Base-by-base conservation (phyloP, 2,113 vertebrate species). In the Leptobrachium leishanense region DNA sequence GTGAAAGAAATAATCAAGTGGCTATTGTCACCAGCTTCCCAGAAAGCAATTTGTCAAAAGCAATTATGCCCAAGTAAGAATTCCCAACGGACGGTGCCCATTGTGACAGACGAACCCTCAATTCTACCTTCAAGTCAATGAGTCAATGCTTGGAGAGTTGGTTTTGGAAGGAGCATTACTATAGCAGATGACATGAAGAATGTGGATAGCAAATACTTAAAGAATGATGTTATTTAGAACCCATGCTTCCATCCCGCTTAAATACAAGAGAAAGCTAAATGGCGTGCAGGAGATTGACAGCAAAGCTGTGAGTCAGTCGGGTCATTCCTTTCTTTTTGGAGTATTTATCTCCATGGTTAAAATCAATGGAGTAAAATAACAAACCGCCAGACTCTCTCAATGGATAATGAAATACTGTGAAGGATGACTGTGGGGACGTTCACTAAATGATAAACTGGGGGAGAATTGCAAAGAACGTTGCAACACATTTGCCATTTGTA, bases 271-370 rank as follows among this genome's bases (percentile, higher is more conserved):
- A 46, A n/a, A 7, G 7, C 59, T 43, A 39, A 50, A 44, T 62
- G 74, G 7, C 64, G 65, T n/a, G 20, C 64, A 65, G 44, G 74
- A 40, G 43, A 65, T n/a, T 65, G n/a, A 75, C 62, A 65, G 15
- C 2, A 65, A 31, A 43, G 20, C 5, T 65, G 13, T 41, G 43
- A 42, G 43, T n/a, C 73, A 75, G 59, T 39, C 43, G 65, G 62
- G 73, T 39, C 73, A 64, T 63, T 74, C 39, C 43, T 74, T 55
- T 72, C 39, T 41, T 55, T 41, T 5, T 13, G 39, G 42, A 31
- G 50, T 57, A 72, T 72, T 55, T 57, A 55, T 72, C 70, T 57
- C 46, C 46, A 50, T 50, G 46, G 46, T 50, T 50, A 5, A 50
- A 50, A 8, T 50, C 46, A 50, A 50, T 8, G 8, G 46, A 50